Evolutionary conservation across 2,797 vertebrate species (phyloP).

Genomic region (Sitta carolinensis): DNA sequence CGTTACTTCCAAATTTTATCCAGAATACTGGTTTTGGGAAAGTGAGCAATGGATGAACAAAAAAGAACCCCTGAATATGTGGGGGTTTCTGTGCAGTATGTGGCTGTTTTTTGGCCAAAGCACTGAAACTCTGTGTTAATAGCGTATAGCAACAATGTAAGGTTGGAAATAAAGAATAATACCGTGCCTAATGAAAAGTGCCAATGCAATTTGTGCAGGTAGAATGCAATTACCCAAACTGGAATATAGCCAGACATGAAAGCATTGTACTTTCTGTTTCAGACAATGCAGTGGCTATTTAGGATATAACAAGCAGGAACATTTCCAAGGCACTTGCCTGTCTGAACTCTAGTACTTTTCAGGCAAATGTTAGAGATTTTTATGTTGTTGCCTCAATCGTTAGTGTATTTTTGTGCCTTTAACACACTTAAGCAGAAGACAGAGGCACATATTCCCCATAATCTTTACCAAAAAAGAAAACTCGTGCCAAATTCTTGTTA

Average conservation of each 20-base stretch:
- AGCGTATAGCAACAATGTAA: not conserved
- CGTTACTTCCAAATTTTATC: not conserved
- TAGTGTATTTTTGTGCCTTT: not conserved
- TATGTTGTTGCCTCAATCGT: not conserved
- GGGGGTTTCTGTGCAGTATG: not conserved
- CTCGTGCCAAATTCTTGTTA: not conserved
- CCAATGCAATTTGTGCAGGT: constrained; percentile 24
- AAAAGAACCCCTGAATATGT: not conserved
- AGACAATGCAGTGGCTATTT: not conserved
- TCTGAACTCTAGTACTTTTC: not conserved
- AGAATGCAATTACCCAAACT: not conserved
- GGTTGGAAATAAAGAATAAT: constrained; percentile 23
- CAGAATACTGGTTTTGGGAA: not conserved
- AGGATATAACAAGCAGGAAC: not conserved
- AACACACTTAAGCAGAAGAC: not conserved
- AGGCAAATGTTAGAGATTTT: not conserved
- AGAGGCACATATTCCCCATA: not conserved
- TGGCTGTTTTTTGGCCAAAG: not conserved
- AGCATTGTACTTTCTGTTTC: not conserved
- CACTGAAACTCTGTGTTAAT: not conserved
- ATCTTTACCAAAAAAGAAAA: not conserved
- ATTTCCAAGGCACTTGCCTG: not conserved
- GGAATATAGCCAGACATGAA: not conserved
- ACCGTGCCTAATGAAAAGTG: constrained; percentile 22
- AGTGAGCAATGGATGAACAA: not conserved